Base-by-base conservation (phyloP, 2,113 vertebrate genomes). In the Sprattus sprattus region DNA sequence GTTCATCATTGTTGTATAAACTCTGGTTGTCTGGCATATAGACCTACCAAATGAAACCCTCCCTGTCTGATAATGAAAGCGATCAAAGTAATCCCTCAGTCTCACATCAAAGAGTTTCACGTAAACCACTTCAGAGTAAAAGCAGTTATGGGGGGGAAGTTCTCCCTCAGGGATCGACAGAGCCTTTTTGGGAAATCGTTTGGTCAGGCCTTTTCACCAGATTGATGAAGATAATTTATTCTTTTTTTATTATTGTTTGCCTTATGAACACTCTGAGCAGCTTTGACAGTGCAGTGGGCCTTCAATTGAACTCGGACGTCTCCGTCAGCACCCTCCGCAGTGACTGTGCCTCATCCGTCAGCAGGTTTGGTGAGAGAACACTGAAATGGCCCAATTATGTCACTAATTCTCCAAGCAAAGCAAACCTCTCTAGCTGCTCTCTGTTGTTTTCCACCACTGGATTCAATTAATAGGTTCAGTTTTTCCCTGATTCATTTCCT, bases 321-420 rank as follows among this genome's bases (percentile, higher is more conserved):
- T 92, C 93, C 82, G 92, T 93, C 83, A 95, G 82, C 92, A 94
- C 93, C 89, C 87, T 99, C 83, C 96, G 93, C 93, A 97, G 97
- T 45, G 94, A 98, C 92, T 95, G 95, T 81, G 92, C 94, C 87
- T 95, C 92, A 85, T 96, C 97, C 88, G 93, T 93, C 87, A 88
- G 87, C 84, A 98, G 92, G 92, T 98, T 99, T 94, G 97, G 98
- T 99, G 92, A 97, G 95, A 91, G 85, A 25, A 83, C 60, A 0
- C 67, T 86, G 25, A 78, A 78, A 78, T 15, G 11, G 3, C 28
- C 13, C 25, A 78, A 39, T 78, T 78, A 78, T 32, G 71, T 11
- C 71, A 78, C 32, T 39, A 39, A 78, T 78, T 78, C 71, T 78
- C 71, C 71, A 78, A 78, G 71, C 71, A 16, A 78, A 78, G 71